phyloP scores from a whole-genome alignment of 2,888 invertebrate genomes.

The Cenopis cana region DNA sequence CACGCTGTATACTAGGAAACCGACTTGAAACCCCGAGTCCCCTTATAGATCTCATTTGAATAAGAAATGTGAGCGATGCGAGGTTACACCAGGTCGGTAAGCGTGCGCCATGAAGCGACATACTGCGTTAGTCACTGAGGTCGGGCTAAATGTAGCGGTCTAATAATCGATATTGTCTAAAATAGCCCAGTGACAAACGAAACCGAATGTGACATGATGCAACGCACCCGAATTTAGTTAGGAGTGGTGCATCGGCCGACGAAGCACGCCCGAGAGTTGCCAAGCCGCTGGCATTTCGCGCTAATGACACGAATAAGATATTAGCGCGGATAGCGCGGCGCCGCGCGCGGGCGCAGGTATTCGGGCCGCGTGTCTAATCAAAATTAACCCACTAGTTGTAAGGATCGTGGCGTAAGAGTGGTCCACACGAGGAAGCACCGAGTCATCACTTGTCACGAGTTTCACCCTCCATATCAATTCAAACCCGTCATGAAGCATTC shows the following conservation, averaged over 20 bases:
- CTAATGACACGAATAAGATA: conserved; percentile 85
- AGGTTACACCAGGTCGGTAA: conserved; percentile 69
- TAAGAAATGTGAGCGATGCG: conserved; percentile 73
- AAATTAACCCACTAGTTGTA: conserved; percentile 60
- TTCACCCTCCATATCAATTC: neutral
- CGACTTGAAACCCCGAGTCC: conserved; percentile 71
- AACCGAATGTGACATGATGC: conserved; percentile 84
- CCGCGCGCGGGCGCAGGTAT: conserved; percentile 67
- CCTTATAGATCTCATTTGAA: conserved; percentile 73
- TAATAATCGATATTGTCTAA: conserved; percentile 83
- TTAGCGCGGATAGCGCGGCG: conserved; percentile 77
- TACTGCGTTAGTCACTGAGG: conserved; percentile 59
- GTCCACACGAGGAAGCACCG: too few relatives aligned
- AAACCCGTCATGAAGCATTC: neutral
- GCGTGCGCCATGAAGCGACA: conserved; percentile 64
- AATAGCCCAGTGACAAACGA: conserved; percentile 83
- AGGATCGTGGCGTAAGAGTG: conserved; percentile 25
- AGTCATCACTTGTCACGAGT: conserved; percentile 20
- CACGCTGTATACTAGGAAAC: conserved; percentile 66
- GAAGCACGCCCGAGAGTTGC: conserved; percentile 66
- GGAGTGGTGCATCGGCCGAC: conserved; percentile 79
- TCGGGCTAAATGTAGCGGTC: conserved; percentile 79
- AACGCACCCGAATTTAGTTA: conserved; percentile 81
- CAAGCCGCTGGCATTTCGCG: conserved; percentile 83
- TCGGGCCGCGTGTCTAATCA: conserved; percentile 69